Base-by-base conservation (phyloP, 2,888 invertebrate genomes). In the Salticus scenicus region DNA sequence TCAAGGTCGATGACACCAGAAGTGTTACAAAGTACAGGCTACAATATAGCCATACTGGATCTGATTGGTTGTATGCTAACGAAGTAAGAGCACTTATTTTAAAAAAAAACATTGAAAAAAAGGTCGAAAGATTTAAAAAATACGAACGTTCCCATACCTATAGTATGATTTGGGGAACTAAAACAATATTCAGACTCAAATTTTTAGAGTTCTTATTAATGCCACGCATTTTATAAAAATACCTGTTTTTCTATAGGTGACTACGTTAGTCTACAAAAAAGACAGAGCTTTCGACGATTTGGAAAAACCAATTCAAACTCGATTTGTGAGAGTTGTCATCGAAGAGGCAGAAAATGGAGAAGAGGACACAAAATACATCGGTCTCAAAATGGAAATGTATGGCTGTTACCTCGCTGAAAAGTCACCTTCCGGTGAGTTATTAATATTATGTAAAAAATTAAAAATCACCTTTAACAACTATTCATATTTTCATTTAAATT, bases 31-130 rank as follows among this genome's bases (percentile, higher is more conserved):
- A 86, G 12, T 89, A 88, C 57, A 41, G 87, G 8, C 64, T 89
- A n/a, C 78, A 81, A 41, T 87, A 87, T 72, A 88, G 88, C 20
- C 76, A 87, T 42, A 87, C 88, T 12, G 88, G 88, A 24, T 77
- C 83, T 4, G 87, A 88, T 42, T 89, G 89, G 89, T 42, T 80
- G 8, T 75, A 73, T n/a, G 88, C 85, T 12, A 81, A 85, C 20
- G 84, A 88, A 14, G 77, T 84, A 70, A 64, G 81, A 73, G 17
- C 5, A 8, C 2, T 17, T 10, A 10, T 37, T n/a, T n/a, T n/a
- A n/a, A n/a, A n/a, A n/a, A n/a, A n/a, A n/a, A n/a, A n/a, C n/a
- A n/a, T n/a, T n/a, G n/a, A n/a, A n/a, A n/a, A n/a, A n/a, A n/a
- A n/a, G n/a, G n/a, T n/a, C n/a, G n/a, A n/a, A n/a, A n/a, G n/a